These are phyloP conservation scores for Clamator glandarius DNA, from an alignment of 2,797 vertebrate genomes.

Conservation along the genomic window DNA sequence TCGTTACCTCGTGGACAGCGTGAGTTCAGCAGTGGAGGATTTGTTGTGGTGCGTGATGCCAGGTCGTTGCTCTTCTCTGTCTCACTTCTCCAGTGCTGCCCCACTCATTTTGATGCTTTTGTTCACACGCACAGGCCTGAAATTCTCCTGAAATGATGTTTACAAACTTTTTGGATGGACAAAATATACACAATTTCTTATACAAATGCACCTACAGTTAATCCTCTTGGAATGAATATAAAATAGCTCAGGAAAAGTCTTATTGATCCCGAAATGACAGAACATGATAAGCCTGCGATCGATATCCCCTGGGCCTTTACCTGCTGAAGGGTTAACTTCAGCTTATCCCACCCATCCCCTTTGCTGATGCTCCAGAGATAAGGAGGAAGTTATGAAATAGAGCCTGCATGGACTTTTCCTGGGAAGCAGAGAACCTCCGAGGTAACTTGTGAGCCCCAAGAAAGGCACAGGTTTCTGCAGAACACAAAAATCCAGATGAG, in stretches of 20 bases:
- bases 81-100: background rate
- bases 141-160: background rate
- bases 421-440: background rate
- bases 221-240: background rate
- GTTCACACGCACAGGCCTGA: accelerated
- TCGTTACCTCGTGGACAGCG: background rate
- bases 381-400: background rate
- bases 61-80: background rate
- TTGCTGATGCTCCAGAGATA: background rate
- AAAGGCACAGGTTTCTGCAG: background rate
- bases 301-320: background rate
- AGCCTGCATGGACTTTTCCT: background rate
- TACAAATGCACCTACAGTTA: background rate
- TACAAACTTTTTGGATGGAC: background rate
- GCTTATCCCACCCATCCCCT: background rate
- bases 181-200: background rate
- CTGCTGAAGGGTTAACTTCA: background rate
- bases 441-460: background rate
- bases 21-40: background rate
- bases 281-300: accelerated
- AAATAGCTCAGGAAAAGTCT: background rate
- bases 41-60: background rate
- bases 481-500: background rate
- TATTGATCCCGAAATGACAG: background rate
- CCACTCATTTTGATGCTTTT: accelerated